phyloP scores from a whole-genome alignment of 2,888 invertebrate species.

The Adineta ricciae region DNA sequence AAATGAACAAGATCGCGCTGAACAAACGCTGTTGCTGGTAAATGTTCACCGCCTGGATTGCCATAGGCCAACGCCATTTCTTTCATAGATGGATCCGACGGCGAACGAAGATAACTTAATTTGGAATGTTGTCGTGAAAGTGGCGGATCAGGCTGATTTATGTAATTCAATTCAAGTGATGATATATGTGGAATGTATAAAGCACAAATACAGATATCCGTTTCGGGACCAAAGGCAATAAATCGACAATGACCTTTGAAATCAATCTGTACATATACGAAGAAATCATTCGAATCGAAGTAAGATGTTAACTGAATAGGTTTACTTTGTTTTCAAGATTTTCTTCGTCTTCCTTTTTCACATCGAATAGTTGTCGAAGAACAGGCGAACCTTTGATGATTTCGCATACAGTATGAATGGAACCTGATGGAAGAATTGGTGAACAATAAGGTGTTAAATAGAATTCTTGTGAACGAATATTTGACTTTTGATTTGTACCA shows the following conservation, averaged over 20 bases:
- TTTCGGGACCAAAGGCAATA: slow-evolving; percentile 19
- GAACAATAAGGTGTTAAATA: slow-evolving; percentile 7
- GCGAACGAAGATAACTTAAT: not conserved
- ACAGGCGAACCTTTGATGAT: not conserved
- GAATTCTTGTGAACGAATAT: not conserved
- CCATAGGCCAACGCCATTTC: not conserved
- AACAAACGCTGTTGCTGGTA: slow-evolving; percentile 14
- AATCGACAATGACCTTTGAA: slow-evolving; percentile 22
- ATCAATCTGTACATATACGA: not conserved
- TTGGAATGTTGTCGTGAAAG: not conserved
- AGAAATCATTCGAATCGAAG: not conserved
- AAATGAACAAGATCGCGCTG: slow-evolving; percentile 13
- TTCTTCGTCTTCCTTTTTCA: slow-evolving; percentile 17
- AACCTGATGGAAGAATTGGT: not conserved
- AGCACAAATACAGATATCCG: slow-evolving; percentile 21
- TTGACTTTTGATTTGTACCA: not conserved
- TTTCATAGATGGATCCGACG: not conserved
- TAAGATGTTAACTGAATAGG: not conserved
- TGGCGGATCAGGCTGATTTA: slow-evolving; percentile 21
- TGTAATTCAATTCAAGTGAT: slow-evolving; percentile 11
- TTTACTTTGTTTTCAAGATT: slow-evolving; percentile 20
- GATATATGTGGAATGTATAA: slow-evolving; percentile 4
- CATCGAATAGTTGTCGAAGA: slow-evolving; percentile 10
- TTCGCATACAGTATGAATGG: slow-evolving; percentile 19
- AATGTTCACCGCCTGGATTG: slow-evolving; percentile 2